Conservation (phyloP, 2,797 vertebrate species). For the Lophotriccus pileatus region DNA sequence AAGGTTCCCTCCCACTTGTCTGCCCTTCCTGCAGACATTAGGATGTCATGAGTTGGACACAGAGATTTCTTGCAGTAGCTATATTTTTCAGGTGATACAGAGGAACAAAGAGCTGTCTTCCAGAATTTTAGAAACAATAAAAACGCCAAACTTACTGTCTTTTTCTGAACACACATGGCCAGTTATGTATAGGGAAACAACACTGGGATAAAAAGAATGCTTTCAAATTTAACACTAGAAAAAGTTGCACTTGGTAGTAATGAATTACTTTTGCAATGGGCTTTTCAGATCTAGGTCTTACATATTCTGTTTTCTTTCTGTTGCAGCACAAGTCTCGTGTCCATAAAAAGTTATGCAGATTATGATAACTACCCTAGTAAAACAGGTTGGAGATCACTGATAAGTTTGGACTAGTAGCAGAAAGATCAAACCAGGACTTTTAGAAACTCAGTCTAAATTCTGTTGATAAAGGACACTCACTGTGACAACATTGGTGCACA, state of each 20-base stretch:
- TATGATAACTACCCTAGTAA: neutral
- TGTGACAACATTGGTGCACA: neutral
- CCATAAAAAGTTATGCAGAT: neutral
- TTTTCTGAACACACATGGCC: neutral
- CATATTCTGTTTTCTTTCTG: neutral
- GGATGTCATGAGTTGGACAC: neutral
- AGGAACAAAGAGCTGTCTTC: neutral
- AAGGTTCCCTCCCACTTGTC: neutral
- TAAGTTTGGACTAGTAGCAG: neutral
- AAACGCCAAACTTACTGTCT: fast-evolving
- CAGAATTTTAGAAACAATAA: neutral
- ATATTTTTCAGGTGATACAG: neutral
- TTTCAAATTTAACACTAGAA: neutral
- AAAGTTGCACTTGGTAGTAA: neutral
- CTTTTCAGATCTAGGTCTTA: neutral
- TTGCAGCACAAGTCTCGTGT: neutral
- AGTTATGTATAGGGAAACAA: neutral
- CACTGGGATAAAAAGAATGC: neutral
- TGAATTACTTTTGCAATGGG: neutral
- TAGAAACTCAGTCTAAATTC: neutral
- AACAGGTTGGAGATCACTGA: neutral
- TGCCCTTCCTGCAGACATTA: neutral
- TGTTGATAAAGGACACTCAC: neutral
- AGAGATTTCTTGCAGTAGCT: neutral
- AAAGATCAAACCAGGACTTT: neutral